Evolutionary conservation across 2,888 invertebrate genomes (phyloP).

Genomic region (Hirtodrosophila alboralis): DNA sequence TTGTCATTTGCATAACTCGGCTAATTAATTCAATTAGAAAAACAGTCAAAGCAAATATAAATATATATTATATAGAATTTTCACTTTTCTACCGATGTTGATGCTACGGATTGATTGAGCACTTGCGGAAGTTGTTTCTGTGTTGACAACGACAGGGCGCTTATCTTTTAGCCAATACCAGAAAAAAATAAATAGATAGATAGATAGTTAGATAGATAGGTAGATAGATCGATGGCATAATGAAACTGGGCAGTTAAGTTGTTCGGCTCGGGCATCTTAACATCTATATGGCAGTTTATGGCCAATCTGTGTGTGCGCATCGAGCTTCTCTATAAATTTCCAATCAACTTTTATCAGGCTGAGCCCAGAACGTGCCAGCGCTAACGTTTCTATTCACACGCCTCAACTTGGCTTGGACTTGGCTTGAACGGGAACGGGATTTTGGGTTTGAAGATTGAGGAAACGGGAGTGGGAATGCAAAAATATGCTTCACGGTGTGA

Average conservation of each 20-base stretch:
- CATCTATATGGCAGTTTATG: slow-evolving; percentile 65
- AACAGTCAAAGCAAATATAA: slow-evolving; percentile 30
- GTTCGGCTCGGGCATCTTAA: slow-evolving; percentile 30
- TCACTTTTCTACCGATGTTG: slow-evolving; percentile 39
- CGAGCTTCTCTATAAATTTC: slow-evolving; percentile 73
- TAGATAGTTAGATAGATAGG: slow-evolving; percentile 19
- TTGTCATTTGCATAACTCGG: slow-evolving; percentile 62
- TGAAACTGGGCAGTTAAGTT: slow-evolving; percentile 49
- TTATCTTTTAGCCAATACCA: slow-evolving; percentile 48
- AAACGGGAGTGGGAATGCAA: slow-evolving; percentile 34
- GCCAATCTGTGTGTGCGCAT: slow-evolving; percentile 59
- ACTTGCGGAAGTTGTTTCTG: slow-evolving; percentile 71
- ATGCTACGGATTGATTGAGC: slow-evolving; percentile 60
- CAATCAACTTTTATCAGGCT: slow-evolving; percentile 78
- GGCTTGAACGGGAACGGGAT: slow-evolving; percentile 37
- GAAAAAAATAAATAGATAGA: slow-evolving; percentile 14
- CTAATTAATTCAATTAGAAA: slow-evolving; percentile 76
- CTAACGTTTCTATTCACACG: slow-evolving; percentile 79
- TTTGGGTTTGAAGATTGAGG: slow-evolving; percentile 11
- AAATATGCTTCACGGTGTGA: slow-evolving; percentile 65
- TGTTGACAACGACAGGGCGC: slow-evolving; percentile 71
- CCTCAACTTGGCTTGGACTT: slow-evolving; percentile 35
- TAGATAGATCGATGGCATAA: slow-evolving; percentile 47
- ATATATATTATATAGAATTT: too few relatives aligned
- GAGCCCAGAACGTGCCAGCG: slow-evolving; percentile 70